Evolutionary conservation across 2,113 vertebrate species (phyloP), one percentile per base, ranked within the genome.

Genomic region (Orthonyx spaldingii): DNA sequence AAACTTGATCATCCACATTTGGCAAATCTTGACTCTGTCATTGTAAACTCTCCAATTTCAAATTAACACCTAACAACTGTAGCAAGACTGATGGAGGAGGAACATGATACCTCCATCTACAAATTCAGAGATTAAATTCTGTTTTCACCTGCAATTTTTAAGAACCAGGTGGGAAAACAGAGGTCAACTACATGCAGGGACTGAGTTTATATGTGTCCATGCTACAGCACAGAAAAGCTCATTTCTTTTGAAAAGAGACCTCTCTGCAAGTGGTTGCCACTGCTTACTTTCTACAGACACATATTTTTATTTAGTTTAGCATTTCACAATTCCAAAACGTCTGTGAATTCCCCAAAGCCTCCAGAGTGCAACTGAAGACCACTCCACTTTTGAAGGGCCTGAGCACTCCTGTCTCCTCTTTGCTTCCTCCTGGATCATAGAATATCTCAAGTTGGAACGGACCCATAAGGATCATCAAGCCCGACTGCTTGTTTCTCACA

Each of bases 131-230:
- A 81, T 4, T 1, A 88, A n/a, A 41, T 84, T 76, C 72, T 75
- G 53, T 44, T 76, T 56, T 68, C 44, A 55, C 16, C 17, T 26
- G 44, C 37, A 49, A 21, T 22, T 83, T 87, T 92, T 57, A 79
- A 90, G n/a, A 81, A 75, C 4, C 23, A 75, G 52, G 46, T 47
- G 13, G 93, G 41, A 53, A 84, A 84, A 69, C 24, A 52, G 39
- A 41, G 16, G 33, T 10, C 44, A 44, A 5, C n/a, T 59, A 16
- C 1, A 2, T 0, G 0, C 13, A 52, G 23, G 13, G 46, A 33
- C 30, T 9, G 13, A 55, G 39, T 41, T 74, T 41, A 77, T 41
- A 18, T 3, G 17, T 1, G 1, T 28, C 47, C 41, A 52, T 13
- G 24, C 60, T 66, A 27, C 22, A 24, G 55, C 44, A 77, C 10